phyloP scores from a whole-genome alignment of 2,888 invertebrate species.

The Trisateles emortualis region DNA sequence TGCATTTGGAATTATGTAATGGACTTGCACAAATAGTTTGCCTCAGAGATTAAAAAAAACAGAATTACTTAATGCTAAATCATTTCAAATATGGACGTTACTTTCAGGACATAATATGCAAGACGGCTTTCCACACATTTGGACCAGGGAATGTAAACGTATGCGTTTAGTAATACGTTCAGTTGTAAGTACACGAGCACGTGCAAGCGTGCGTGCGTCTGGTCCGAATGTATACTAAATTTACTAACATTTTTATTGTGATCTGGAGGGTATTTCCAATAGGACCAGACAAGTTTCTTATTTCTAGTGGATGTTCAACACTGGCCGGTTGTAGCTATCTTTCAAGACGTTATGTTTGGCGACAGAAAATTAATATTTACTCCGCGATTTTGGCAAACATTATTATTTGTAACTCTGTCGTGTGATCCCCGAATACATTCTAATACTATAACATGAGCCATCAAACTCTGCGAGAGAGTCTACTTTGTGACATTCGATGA shows the following conservation, averaged over 20 bases:
- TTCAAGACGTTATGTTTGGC: conserved; percentile 69
- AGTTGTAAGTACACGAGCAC: conserved; percentile 30
- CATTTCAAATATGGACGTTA: conserved; percentile 85
- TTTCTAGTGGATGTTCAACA: conserved; percentile 82
- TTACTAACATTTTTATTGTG: conserved; percentile 79
- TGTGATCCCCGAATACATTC: conserved; percentile 48
- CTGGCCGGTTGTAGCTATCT: conserved; percentile 81
- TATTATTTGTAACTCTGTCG: conserved; percentile 58
- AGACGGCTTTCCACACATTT: conserved; percentile 76
- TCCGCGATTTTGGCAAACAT: conserved; percentile 69
- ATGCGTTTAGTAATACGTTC: conserved; percentile 9
- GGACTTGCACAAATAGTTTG: conserved; percentile 63
- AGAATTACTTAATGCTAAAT: conserved; percentile 83
- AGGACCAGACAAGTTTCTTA: conserved; percentile 80
- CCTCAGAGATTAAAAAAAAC: conserved; percentile 66
- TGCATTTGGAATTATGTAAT: conserved; percentile 55
- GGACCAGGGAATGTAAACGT: conserved; percentile 54
- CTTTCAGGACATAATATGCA: conserved; percentile 81
- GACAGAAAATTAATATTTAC: conserved; percentile 66
- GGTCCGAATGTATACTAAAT: conserved; percentile 74
- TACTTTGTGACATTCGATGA: conserved; percentile 70
- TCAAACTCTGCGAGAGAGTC: conserved; percentile 56
- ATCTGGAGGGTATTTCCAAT: conserved; percentile 79
- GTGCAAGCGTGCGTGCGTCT: conserved; percentile 41
- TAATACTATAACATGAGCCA: conserved; percentile 54